Evolutionary conservation across 1,140 invertebrate species (phyloP).

Genomic region (Habropoda laboriosa): DNA sequence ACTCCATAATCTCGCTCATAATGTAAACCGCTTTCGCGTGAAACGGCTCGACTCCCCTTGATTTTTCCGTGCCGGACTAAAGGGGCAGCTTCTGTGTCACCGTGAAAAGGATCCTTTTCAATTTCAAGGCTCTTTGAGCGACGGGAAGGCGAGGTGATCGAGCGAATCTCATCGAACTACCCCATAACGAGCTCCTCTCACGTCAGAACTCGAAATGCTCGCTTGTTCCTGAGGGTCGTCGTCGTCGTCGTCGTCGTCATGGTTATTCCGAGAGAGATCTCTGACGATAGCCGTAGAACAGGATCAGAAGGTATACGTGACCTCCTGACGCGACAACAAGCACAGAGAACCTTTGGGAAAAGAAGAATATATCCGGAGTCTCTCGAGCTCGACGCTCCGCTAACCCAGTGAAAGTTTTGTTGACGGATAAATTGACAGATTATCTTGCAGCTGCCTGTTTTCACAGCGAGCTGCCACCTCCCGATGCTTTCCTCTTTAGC

Average conservation of each 20-base stretch:
- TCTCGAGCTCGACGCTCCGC: neutral
- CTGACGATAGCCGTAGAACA: slow-evolving; percentile 7
- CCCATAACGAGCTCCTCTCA: slow-evolving; percentile 39
- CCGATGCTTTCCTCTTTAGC: neutral
- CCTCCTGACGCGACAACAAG: slow-evolving; percentile 6
- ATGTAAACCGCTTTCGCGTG: neutral
- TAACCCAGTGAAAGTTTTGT: slow-evolving; percentile 39
- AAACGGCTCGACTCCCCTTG: neutral
- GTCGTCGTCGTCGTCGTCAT: neutral
- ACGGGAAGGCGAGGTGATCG: slow-evolving; percentile 25
- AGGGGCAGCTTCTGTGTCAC: neutral
- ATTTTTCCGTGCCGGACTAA: neutral
- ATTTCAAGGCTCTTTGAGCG: slow-evolving; percentile 36
- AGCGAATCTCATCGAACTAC: slow-evolving; percentile 28
- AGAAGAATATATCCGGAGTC: slow-evolving; percentile 21
- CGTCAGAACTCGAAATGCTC: slow-evolving; percentile 22
- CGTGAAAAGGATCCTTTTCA: slow-evolving; percentile 27
- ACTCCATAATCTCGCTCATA: neutral
- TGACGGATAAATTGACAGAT: slow-evolving; percentile 51
- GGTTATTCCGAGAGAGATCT: slow-evolving; percentile 6
- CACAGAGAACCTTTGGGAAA: neutral
- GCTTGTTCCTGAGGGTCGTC: slow-evolving; percentile 20
- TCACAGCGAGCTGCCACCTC: neutral
- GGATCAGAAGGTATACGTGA: slow-evolving; percentile 26
- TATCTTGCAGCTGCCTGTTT: slow-evolving; percentile 24